Evolutionary conservation across 2,797 vertebrate species (phyloP).

Genomic region (Sebastes paucispinis): DNA sequence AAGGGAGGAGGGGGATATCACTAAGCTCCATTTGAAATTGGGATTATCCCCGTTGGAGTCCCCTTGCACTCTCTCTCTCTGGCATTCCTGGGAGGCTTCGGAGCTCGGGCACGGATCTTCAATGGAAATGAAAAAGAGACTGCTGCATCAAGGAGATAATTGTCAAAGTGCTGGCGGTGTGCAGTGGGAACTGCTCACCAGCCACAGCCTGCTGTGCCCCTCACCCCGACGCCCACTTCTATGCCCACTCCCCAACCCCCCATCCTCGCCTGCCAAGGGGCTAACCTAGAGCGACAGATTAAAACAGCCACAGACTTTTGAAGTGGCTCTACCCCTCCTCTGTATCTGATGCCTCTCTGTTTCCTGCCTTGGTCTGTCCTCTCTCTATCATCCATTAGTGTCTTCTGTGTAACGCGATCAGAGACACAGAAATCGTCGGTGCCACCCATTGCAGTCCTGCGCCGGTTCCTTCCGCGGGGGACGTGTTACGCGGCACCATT

Average conservation of each 20-base stretch:
- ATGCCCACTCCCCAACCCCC: slow-evolving; percentile 41
- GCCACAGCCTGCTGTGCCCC: slow-evolving; percentile 25
- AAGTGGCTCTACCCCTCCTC: slow-evolving; percentile 40
- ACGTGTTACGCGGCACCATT: slow-evolving; percentile 3
- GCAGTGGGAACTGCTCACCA: slow-evolving; percentile 54
- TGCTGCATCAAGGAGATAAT: slow-evolving; percentile 77
- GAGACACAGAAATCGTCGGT: background rate
- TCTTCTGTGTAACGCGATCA: slow-evolving; percentile 50
- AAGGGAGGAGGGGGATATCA: slow-evolving; percentile 60
- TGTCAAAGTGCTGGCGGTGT: slow-evolving; percentile 62
- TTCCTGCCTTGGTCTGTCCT: slow-evolving; percentile 14
- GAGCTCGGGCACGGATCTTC: slow-evolving; percentile 54
- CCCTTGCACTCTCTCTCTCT: slow-evolving; percentile 44
- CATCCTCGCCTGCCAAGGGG: slow-evolving; percentile 29
- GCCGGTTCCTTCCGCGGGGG: slow-evolving; percentile 13
- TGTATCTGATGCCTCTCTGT: slow-evolving; percentile 45
- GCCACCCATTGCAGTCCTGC: slow-evolving; percentile 14
- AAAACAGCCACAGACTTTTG: slow-evolving; percentile 43
- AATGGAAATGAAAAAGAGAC: slow-evolving; percentile 46
- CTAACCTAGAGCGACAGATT: slow-evolving; percentile 45
- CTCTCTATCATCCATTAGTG: slow-evolving; percentile 50
- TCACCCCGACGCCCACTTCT: slow-evolving; percentile 23
- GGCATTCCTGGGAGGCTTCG: slow-evolving; percentile 71
- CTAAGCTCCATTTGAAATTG: slow-evolving; percentile 81
- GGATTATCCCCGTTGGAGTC: slow-evolving; percentile 77